phyloP scores from a whole-genome alignment of 2,113 vertebrate genomes.

The Sciurus niger region DNA sequence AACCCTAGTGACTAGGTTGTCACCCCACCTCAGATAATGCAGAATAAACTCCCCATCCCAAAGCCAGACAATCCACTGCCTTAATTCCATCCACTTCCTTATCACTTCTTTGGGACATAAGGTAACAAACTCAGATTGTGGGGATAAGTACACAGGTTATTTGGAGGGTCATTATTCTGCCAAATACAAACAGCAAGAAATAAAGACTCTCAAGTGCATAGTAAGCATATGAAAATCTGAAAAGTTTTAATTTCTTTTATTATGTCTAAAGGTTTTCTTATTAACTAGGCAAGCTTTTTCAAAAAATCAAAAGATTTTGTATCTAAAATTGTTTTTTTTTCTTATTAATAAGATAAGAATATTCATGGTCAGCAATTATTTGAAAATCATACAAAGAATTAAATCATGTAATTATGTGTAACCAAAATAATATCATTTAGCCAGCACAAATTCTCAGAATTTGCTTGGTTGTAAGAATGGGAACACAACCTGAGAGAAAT shows the following conservation, averaged over 20 bases:
- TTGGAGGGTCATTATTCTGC: neutral
- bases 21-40: neutral
- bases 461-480: neutral
- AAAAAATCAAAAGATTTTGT: neutral
- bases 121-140: neutral
- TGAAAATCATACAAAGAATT: conserved; percentile 28
- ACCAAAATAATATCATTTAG: neutral
- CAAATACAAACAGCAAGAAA: neutral
- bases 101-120: neutral
- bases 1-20: neutral
- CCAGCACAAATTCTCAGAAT: neutral
- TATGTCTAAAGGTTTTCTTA: neutral
- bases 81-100: neutral
- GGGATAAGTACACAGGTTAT: neutral
- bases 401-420: conserved; percentile 22
- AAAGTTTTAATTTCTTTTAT: neutral
- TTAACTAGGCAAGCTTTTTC: neutral
- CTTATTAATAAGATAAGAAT: conserved; percentile 27
- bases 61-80: neutral
- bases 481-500: neutral
- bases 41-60: neutral
- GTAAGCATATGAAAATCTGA: neutral
- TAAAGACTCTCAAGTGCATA: neutral
- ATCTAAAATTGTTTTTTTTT: neutral
- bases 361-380: neutral